These are phyloP conservation scores for Halictus rubicundus DNA, from an alignment of 1,140 invertebrate genomes.

Conservation along the genomic window DNA sequence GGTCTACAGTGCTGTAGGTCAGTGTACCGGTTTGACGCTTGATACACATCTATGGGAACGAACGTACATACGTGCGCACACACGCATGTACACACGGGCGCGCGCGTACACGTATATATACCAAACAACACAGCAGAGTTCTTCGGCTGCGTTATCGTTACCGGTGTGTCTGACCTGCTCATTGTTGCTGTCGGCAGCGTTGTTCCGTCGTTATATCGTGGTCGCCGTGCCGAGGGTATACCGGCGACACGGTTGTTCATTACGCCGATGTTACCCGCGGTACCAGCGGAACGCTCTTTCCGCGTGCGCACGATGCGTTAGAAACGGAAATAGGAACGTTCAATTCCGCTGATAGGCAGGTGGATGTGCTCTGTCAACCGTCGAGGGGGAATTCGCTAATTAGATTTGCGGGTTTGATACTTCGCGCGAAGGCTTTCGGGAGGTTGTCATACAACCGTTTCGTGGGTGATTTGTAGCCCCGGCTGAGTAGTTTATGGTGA, in stretches of 20 bases:
- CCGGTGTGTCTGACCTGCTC: background rate
- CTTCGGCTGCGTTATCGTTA: constrained; percentile 1
- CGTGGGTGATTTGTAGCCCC: too few relatives aligned
- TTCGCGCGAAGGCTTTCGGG: background rate
- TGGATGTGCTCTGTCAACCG: constrained; percentile 17
- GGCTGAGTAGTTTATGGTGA: background rate
- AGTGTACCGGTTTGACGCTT: constrained; percentile 67
- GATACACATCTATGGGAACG: constrained; percentile 17
- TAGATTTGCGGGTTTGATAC: background rate
- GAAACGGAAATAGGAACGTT: constrained; percentile 33
- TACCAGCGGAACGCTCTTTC: background rate
- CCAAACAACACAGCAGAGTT: background rate
- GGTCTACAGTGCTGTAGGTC: constrained; percentile 63
- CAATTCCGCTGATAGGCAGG: constrained; percentile 24
- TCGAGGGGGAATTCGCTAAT: constrained; percentile 23
- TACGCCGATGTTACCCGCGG: constrained; percentile 7
- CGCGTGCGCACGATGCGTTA: background rate
- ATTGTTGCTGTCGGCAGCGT: constrained; percentile 15
- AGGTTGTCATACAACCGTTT: background rate
- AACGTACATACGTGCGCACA: too few relatives aligned
- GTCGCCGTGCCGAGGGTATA: background rate
- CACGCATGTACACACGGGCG: background rate
- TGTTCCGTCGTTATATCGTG: constrained; percentile 13
- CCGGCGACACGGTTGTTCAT: constrained; percentile 46
- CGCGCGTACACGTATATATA: too few relatives aligned